Evolutionary conservation across 1,140 invertebrate genomes (phyloP).

Genomic region (Drosophila nigrodunni): DNA sequence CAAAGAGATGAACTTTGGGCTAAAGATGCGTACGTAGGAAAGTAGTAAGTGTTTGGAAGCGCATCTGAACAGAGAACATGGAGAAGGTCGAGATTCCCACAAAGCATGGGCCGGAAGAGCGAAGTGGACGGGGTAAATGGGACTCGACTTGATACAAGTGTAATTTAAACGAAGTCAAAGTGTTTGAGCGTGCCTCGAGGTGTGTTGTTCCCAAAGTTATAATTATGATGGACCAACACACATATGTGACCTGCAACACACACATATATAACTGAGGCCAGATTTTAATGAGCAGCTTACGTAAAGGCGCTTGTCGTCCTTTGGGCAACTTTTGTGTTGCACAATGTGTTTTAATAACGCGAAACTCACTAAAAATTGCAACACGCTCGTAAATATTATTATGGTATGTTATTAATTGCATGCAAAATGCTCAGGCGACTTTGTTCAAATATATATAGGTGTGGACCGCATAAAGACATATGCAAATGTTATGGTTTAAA

Average conservation of each 20-base stretch:
- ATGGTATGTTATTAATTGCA: constrained; percentile 75
- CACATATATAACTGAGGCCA: constrained; percentile 3
- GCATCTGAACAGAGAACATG: background rate
- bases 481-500: constrained; percentile 71
- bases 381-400: constrained; percentile 51
- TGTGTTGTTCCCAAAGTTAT: constrained; percentile 5
- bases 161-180: constrained; percentile 10
- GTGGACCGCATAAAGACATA: constrained; percentile 46
- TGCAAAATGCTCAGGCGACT: constrained; percentile 54
- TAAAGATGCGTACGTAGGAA: background rate
- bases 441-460: constrained; percentile 62
- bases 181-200: constrained; percentile 17
- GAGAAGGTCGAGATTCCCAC: background rate
- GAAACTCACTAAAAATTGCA: constrained; percentile 51
- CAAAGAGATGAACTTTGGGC: constrained; percentile 46
- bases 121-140: background rate
- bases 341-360: constrained; percentile 40
- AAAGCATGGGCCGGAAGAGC: background rate
- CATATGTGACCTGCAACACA: background rate
- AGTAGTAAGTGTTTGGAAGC: background rate
- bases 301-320: constrained; percentile 28
- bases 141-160: constrained; percentile 11
- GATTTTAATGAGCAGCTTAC: constrained; percentile 64
- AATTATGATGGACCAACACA: background rate
- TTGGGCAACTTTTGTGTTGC: constrained; percentile 32